Evolutionary conservation across 2,113 vertebrate species (phyloP).

Genomic region (Ammospiza nelsoni): DNA sequence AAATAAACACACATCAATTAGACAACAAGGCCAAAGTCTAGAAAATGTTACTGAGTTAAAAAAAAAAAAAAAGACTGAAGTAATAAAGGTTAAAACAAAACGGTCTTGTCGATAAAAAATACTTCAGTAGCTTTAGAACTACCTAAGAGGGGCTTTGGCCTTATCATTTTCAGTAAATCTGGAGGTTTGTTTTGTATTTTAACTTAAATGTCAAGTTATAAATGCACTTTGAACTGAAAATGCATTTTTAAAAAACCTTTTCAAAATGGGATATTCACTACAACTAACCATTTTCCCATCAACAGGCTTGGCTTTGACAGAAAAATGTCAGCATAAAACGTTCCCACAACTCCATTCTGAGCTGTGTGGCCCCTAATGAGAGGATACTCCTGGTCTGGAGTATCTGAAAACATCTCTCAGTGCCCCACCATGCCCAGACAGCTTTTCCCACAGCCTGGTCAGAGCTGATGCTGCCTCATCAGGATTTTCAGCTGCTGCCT

Average conservation of each 20-base stretch:
- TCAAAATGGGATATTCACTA: not conserved
- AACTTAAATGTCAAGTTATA: not conserved
- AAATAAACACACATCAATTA: not conserved
- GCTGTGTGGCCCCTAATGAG: not conserved
- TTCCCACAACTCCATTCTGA: not conserved
- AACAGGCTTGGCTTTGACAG: not conserved
- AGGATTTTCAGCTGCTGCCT: not conserved
- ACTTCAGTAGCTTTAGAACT: not conserved
- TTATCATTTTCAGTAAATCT: not conserved
- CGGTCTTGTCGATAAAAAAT: not conserved
- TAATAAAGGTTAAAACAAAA: not conserved
- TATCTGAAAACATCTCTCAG: not conserved
- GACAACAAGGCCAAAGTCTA: not conserved
- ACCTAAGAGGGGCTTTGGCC: not conserved
- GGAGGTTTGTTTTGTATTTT: not conserved
- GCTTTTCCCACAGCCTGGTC: not conserved
- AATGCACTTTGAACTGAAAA: not conserved
- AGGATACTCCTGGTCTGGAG: not conserved
- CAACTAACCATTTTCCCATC: not conserved
- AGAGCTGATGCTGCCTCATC: not conserved
- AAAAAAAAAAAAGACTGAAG: not conserved
- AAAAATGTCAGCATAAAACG: not conserved
- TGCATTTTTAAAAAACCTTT: not conserved
- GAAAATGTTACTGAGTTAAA: not conserved
- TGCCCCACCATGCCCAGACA: no score